Conservation (phyloP, 2,888 invertebrate genomes). For the Monochamus alternatus region DNA sequence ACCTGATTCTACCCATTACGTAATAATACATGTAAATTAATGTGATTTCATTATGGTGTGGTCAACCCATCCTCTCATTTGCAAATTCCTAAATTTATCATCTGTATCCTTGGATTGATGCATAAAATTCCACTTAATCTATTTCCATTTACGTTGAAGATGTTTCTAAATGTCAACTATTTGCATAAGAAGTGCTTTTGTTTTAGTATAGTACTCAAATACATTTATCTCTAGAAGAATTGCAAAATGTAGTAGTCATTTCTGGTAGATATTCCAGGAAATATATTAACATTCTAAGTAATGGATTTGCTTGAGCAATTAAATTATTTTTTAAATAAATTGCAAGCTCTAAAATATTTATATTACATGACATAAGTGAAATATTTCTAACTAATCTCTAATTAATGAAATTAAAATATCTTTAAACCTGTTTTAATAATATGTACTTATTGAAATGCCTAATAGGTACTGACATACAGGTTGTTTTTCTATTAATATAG, state of each 20-base stretch:
- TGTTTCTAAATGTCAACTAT: slow-evolving; percentile 29
- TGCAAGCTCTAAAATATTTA: too few relatives aligned
- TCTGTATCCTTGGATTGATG: slow-evolving; percentile 24
- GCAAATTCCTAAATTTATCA: slow-evolving; percentile 25
- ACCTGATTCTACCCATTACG: not conserved
- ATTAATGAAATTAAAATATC: too few relatives aligned
- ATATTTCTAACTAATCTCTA: too few relatives aligned
- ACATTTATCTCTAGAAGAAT: not conserved
- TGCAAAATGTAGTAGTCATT: too few relatives aligned
- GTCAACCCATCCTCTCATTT: slow-evolving; percentile 20
- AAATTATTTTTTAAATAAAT: too few relatives aligned
- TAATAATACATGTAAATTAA: slow-evolving; percentile 24
- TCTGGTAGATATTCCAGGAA: too few relatives aligned
- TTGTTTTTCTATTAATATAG: too few relatives aligned
- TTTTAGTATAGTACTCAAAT: slow-evolving; percentile 6
- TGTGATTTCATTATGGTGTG: slow-evolving; percentile 21
- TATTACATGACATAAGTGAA: too few relatives aligned
- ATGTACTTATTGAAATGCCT: too few relatives aligned
- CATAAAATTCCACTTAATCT: slow-evolving; percentile 33
- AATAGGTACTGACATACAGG: too few relatives aligned
- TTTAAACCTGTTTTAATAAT: too few relatives aligned
- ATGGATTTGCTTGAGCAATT: not conserved
- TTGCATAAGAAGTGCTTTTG: slow-evolving; percentile 26
- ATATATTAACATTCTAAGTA: not conserved
- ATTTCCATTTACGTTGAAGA: slow-evolving; percentile 26